These are phyloP conservation scores for Epinotia ramella DNA, from an alignment of 2,888 invertebrate species.

Conservation along the genomic window DNA sequence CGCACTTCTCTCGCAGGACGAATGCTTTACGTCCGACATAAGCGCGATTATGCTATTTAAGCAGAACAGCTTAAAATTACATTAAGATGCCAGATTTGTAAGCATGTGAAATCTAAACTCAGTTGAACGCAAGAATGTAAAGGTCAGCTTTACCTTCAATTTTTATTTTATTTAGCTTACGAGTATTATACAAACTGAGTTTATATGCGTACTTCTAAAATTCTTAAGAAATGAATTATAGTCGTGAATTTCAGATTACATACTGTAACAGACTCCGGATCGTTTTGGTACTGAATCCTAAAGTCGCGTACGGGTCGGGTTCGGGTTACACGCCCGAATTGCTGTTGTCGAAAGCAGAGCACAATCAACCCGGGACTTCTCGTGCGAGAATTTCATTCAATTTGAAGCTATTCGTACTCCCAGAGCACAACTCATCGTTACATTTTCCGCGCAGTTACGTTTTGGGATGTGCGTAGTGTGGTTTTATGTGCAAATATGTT, in stretches of 20 bases:
- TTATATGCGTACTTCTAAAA: no score
- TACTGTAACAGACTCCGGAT: not conserved
- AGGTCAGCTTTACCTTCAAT: no score
- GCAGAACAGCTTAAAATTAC: no score
- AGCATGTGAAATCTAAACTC: no score
- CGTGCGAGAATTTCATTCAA: slow-evolving; percentile 43
- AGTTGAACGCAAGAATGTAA: no score
- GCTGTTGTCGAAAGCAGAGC: slow-evolving; percentile 34
- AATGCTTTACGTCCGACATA: no score
- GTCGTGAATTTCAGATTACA: not conserved
- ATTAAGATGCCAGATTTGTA: no score
- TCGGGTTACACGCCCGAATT: slow-evolving; percentile 15
- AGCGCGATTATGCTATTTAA: no score
- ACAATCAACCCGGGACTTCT: slow-evolving; percentile 26
- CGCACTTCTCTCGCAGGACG: no score
- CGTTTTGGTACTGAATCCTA: not conserved
- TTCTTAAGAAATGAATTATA: not conserved
- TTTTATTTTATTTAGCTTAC: no score
- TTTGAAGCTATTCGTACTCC: slow-evolving; percentile 28
- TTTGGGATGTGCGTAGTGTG: slow-evolving; percentile 3
- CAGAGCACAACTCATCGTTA: slow-evolving; percentile 20
- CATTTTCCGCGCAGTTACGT: slow-evolving; percentile 22
- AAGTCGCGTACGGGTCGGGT: not conserved
- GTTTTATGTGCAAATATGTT: not conserved
- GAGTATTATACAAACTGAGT: no score